Base-by-base conservation (phyloP, 2,797 vertebrate species). In the Leuciscus waleckii region DNA sequence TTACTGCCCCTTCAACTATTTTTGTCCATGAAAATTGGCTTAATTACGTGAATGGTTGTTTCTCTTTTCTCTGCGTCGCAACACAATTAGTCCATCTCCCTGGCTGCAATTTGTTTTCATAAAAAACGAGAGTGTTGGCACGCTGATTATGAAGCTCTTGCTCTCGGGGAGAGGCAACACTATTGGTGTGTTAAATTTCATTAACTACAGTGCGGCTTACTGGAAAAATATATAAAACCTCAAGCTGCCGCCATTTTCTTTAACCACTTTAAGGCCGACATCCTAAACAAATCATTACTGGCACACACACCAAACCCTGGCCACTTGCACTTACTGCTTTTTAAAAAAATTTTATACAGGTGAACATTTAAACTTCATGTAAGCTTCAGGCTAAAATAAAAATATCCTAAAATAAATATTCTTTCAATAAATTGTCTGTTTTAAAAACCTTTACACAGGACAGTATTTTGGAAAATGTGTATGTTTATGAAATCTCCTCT, bases 151-250 rank as follows among this genome's bases (percentile, higher is more conserved):
- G 91, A 95, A 81, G 82, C 82, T 56, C 43, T 61, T 93, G 90
- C 94, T 95, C 96, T 93, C 97, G 92, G 94, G 91, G 96, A 93
- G 95, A 95, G 95, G 94, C 87, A 51, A 95, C 93, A 93, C 94
- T 94, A 96, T 96, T 95, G 96, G 96, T 95, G 96, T 96, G 95
- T 97, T 97, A 97, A 97, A 98, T 97, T 98, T 97, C 96, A 98
- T 98, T 98, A 97, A 97, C 95, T 96, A 96, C 95, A 96, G 96
- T 96, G 96, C 91, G 93, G 95, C 93, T 96, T 96, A 94, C 93
- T 93, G 95, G 95, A 97, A 97, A 97, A 96, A 97, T 95, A 95
- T 96, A 96, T 96, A 95, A 96, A 88, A 95, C 95, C 93, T 92
- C 73, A 88, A 88, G 87, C 87, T 80, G 54, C 82, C 82, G 84